Evolutionary conservation across 2,113 vertebrate species (phyloP).

Genomic region (Charina bottae): DNA sequence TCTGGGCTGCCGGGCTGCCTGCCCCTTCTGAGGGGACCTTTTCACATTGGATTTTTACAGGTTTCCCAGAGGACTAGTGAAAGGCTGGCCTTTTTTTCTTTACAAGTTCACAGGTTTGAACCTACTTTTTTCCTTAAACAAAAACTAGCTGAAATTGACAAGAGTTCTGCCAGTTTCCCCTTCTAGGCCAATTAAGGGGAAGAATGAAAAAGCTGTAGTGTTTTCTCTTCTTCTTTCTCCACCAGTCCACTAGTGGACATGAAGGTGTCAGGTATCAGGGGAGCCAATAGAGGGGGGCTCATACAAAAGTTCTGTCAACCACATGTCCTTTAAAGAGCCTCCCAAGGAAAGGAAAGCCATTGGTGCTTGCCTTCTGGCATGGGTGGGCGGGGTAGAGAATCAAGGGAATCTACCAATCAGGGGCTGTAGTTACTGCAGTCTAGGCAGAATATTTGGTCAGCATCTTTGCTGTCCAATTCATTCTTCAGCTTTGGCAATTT

Average conservation of each 20-base stretch:
- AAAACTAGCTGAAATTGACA: no score
- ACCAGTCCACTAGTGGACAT: background rate
- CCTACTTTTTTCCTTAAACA: background rate
- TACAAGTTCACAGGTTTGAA: background rate
- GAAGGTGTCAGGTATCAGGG: background rate
- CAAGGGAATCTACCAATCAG: background rate
- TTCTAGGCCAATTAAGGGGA: background rate
- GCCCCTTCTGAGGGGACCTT: background rate
- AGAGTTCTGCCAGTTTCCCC: background rate
- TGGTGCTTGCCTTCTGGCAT: background rate
- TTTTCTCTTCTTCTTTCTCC: background rate
- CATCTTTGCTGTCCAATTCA: no score
- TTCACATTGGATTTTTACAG: background rate
- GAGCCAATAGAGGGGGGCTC: background rate
- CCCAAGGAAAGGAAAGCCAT: background rate
- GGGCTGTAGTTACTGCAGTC: no score
- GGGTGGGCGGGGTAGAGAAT: background rate
- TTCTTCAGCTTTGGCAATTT: no score
- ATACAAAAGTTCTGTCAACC: background rate
- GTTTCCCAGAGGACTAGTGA: background rate
- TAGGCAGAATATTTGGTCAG: background rate
- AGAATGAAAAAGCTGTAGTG: background rate
- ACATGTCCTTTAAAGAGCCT: background rate
- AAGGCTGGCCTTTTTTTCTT: background rate
- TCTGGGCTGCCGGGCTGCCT: background rate